Evolutionary conservation across 1,140 invertebrate species (phyloP), one percentile per base, ranked within the genome.

Genomic region (Drosophila insularis): DNA sequence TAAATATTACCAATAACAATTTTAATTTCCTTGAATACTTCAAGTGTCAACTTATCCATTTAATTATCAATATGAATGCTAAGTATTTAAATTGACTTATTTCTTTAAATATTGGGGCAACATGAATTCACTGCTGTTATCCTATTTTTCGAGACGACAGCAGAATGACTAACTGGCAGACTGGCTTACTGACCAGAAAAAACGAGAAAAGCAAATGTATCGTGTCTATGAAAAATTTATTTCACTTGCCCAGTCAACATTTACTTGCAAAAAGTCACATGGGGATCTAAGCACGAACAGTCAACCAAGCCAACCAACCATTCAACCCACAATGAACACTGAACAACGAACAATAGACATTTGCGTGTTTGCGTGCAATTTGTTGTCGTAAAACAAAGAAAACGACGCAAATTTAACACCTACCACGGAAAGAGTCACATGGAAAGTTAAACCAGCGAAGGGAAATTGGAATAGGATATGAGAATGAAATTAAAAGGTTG

Each of bases 171-270:
- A 37, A 2, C 32, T 50, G 69, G 19, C 35, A 32, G 46, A 54
- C n/a, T 32, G 53, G 21, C 40, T 50, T 19, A 10, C 54, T 59
- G 68, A 32, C 71, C 46, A 35, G 54, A 63, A 19, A 17, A 46
- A 68, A 46, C 31, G 17, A 8, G 5, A 19, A 50, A 50, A 50
- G 17, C 14, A 50, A 50, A 59, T n/a, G 62, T 59, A 73, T 82
- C 82, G 79, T 87, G 82, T 87, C 84, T 67, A 74, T 89, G 69
- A 50, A 63, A 75, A 89, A 87, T 89, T 87, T 82, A 87, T 87
- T 82, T 74, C 55, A 11, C 31, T 58, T 58, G 55, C 55, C 55
- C 55, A 58, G 31, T 58, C 65, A 66, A 27, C 55, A 68, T 69
- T 74, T 72, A 58, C 61, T 61, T 31, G 40, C 32, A n/a, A 37